phyloP scores from a whole-genome alignment of 2,113 vertebrate genomes.

The Ondatra zibethicus region DNA sequence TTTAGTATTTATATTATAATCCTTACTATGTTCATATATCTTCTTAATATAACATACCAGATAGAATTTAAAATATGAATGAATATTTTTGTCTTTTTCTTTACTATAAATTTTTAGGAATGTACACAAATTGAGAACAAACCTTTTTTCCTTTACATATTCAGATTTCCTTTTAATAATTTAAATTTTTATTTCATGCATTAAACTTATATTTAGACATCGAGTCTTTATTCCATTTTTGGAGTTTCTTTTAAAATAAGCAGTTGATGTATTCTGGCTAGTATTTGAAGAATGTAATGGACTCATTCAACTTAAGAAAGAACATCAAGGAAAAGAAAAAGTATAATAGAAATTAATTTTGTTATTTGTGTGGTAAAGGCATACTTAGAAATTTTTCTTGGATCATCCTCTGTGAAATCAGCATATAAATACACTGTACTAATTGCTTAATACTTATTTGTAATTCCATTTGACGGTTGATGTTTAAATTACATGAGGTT shows the following conservation, averaged over 20 bases:
- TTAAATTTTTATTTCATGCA: neutral
- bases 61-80: slow-evolving; percentile 13
- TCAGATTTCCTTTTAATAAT: slow-evolving; percentile 26
- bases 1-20: neutral
- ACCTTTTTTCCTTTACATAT: neutral
- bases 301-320: slow-evolving; percentile 55
- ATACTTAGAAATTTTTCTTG: neutral
- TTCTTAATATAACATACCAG: neutral
- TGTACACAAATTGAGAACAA: neutral
- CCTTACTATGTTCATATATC: neutral
- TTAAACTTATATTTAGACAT: slow-evolving; percentile 65
- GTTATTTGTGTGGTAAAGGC: neutral
- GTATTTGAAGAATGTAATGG: slow-evolving; percentile 63
- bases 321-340: neutral
- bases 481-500: neutral
- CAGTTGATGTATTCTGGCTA: slow-evolving; percentile 49
- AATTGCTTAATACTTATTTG: neutral
- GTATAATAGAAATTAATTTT: neutral
- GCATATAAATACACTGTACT: neutral
- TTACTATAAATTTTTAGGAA: neutral
- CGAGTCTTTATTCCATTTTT: slow-evolving; percentile 18
- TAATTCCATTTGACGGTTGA: neutral
- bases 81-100: slow-evolving; percentile 8
- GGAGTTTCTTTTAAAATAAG: slow-evolving; percentile 58
- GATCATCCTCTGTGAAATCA: neutral